phyloP scores from a whole-genome alignment of 23 tunicate species.

The Clavelina lepadiformis region DNA sequence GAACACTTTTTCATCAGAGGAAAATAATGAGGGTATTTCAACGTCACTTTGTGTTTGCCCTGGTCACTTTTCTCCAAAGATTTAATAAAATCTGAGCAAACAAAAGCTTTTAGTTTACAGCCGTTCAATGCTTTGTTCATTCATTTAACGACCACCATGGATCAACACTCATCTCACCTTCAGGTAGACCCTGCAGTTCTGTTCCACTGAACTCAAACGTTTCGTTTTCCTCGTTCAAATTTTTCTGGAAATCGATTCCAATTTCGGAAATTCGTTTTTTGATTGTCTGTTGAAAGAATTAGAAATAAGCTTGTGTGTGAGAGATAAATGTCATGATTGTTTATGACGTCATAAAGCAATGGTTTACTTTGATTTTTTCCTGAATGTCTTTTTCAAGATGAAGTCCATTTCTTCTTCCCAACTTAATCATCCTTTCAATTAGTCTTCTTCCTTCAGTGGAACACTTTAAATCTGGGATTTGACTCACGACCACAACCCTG shows the following conservation, averaged over 20 bases:
- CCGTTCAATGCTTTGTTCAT: neutral
- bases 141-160: too few species aligned
- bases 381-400: constrained; percentile 34
- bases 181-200: constrained; percentile 67
- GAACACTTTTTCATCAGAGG: constrained; percentile 87
- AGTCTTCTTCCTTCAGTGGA: constrained; percentile 47
- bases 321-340: neutral
- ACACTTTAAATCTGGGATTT: constrained; percentile 16
- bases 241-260: constrained; percentile 60
- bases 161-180: constrained; percentile 33
- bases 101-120: neutral
- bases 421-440: constrained; percentile 54
- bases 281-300: constrained; percentile 24
- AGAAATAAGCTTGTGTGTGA: neutral
- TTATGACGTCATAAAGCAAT: neutral
- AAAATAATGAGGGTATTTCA: constrained; percentile 89
- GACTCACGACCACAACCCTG: constrained; percentile 61
- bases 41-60: constrained; percentile 39
- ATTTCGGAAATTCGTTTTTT: constrained; percentile 54
- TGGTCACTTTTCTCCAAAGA: constrained; percentile 31
- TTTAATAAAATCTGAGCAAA: constrained; percentile 43
- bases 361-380: constrained; percentile 57
- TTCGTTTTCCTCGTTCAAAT: constrained; percentile 68
- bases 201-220: constrained; percentile 23
- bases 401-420: constrained; percentile 66